Conservation (phyloP, 2,888 invertebrate genomes). For the Nowickia ferox region DNA sequence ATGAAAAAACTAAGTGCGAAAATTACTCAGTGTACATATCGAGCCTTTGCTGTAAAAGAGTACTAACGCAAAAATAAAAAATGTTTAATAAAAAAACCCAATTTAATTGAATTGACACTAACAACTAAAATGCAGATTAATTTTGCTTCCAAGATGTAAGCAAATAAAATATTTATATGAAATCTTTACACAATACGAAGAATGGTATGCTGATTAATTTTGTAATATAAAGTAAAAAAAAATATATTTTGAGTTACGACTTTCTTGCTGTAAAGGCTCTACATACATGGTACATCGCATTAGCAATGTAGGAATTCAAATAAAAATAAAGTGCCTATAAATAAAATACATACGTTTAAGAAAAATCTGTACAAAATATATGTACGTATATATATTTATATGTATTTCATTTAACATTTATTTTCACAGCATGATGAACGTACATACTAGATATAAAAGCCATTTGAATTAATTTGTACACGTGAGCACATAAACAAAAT, state of each 20-base stretch:
- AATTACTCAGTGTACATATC: conserved; percentile 1
- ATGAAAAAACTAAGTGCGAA: not conserved
- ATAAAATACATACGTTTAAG: conserved; percentile 1
- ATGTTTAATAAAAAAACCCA: not conserved
- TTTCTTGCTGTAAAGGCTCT: too few relatives aligned
- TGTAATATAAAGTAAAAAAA: too few relatives aligned
- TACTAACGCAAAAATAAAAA: not conserved
- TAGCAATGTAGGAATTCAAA: not conserved
- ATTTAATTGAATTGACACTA: too few relatives aligned
- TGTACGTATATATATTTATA: too few relatives aligned
- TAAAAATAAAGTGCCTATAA: conserved; percentile 19
- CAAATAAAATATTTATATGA: too few relatives aligned
- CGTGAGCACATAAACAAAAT: conserved; percentile 52
- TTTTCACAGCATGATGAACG: conserved; percentile 25
- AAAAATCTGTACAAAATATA: not conserved
- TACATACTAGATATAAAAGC: conserved; percentile 1
- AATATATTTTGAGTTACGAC: too few relatives aligned
- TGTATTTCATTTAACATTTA: not conserved
- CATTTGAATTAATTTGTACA: conserved; percentile 47
- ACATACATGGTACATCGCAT: too few relatives aligned
- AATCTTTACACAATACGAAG: too few relatives aligned
- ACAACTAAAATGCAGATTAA: too few relatives aligned
- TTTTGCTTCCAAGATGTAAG: too few relatives aligned
- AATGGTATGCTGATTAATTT: too few relatives aligned
- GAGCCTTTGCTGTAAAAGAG: not conserved